Evolutionary conservation across 2,888 invertebrate genomes (phyloP), one percentile per base, ranked within the genome.

Genomic region (Acronicta psi): DNA sequence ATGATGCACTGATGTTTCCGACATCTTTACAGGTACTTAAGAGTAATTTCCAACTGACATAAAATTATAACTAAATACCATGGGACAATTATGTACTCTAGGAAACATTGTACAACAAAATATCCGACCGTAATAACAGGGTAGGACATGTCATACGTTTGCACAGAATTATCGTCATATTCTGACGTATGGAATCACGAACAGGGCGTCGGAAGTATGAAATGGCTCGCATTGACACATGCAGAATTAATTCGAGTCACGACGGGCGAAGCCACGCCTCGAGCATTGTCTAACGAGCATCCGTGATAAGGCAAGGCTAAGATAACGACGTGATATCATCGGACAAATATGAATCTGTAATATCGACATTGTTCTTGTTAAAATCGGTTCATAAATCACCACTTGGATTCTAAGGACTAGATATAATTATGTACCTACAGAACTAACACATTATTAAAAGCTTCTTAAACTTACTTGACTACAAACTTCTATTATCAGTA

Each of bases 191-290:
- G 68, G 79, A 20, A 86, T 87, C 91, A 88, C 87, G 87, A 84
- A 67, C 78, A 67, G 69, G 76, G 79, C 83, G 80, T 89, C 91
- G 90, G 90, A 90, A 90, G 88, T 90, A 80, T 75, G 72, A 68
- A 78, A 81, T 75, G 73, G 85, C 75, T 83, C 82, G 80, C 85
- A 86, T 88, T 90, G 91, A 91, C 90, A 89, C 88, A 87, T 85
- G 86, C 85, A 85, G 84, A 88, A 90, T 88, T 87, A 87, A 88
- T 87, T 85, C 86, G 55, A 89, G 89, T 92, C 92, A 92, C 92
- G 92, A 91, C 81, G 72, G 80, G 79, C 69, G 76, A 64, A 80
- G 76, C 87, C 90, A 89, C 92, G 91, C 92, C 92, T 83, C 77
- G 61, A 75, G 85, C 85, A 89, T 91, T 89, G 91, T 91, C 86